phyloP scores from a whole-genome alignment of 1,140 invertebrate genomes.

The Aethina tumida region DNA sequence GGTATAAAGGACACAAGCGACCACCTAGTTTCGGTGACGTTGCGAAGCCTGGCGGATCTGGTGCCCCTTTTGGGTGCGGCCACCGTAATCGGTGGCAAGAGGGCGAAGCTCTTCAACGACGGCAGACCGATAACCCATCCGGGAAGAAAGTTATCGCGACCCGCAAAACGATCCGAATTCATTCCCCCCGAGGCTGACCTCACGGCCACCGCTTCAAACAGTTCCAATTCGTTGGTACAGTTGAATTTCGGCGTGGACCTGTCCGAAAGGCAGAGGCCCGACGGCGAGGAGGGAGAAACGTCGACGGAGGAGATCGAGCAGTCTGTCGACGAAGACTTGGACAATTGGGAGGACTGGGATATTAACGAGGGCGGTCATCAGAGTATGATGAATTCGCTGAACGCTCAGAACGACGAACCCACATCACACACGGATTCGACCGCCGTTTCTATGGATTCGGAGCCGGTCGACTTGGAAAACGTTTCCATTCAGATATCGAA shows the following conservation, averaged over 20 bases:
- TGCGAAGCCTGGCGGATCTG: conserved; percentile 67
- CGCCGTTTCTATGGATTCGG: not conserved
- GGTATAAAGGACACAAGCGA: conserved; percentile 78
- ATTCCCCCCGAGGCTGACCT: conserved; percentile 32
- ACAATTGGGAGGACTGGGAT: conserved; percentile 72
- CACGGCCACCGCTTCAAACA: conserved; percentile 5
- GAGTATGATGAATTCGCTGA: conserved; percentile 36
- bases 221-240: conserved; percentile 4
- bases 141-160: conserved; percentile 18
- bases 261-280: conserved; percentile 64
- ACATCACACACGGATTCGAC: not conserved
- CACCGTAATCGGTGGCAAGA: conserved; percentile 68
- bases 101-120: conserved; percentile 71
- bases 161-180: conserved; percentile 27
- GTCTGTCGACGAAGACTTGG: conserved; percentile 32
- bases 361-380: conserved; percentile 40
- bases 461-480: not conserved
- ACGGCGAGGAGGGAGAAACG: conserved; percentile 66
- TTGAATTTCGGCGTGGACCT: conserved; percentile 34
- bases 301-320: conserved; percentile 37
- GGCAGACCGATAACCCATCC: conserved; percentile 52
- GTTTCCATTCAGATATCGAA: conserved; percentile 32
- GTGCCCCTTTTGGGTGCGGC: conserved; percentile 72
- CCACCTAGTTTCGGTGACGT: conserved; percentile 63
- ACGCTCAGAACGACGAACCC: not conserved